Percentiles rank a stretch among this genome's conserved stretches.
phyloP scores from a whole-genome alignment of 2,888 invertebrate genomes.

The Lapara coniferarum region DNA sequence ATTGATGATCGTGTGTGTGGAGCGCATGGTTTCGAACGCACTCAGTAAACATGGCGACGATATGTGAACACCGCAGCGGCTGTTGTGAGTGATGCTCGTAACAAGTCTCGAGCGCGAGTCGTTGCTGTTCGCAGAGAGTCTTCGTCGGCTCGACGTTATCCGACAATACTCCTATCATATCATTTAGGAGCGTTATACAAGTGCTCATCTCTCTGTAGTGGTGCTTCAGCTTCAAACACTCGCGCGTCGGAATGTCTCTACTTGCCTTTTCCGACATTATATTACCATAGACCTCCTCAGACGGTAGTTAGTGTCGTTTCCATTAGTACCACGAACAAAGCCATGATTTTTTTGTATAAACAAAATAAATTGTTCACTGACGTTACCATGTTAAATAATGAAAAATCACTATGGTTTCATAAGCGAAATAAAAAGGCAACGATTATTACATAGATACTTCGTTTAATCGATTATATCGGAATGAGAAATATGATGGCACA shows the following conservation, averaged over 20 bases:
- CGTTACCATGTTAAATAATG: conserved; percentile 30
- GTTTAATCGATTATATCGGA: conserved; percentile 13
- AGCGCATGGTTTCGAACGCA: conserved; percentile 41
- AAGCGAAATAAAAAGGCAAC: neutral
- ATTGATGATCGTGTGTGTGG: neutral
- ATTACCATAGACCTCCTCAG: conserved; percentile 34
- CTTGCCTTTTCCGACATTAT: conserved; percentile 30
- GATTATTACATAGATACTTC: neutral
- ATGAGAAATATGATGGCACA: conserved; percentile 26
- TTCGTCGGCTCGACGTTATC: neutral
- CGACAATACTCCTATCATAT: conserved; percentile 29
- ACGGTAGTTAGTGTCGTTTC: conserved; percentile 27
- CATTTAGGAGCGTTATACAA: conserved; percentile 33
- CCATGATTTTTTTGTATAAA: conserved; percentile 31
- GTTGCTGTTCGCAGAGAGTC: conserved; percentile 37
- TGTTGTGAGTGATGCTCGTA: conserved; percentile 34
- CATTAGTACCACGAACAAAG: conserved; percentile 31
- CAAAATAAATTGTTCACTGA: conserved; percentile 35
- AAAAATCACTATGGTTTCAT: conserved; percentile 42
- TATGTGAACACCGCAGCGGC: conserved; percentile 42
- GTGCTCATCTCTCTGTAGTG: conserved; percentile 40
- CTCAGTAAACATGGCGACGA: conserved; percentile 40
- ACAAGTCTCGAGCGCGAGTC: conserved; percentile 40
- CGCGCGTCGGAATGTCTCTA: conserved; percentile 33
- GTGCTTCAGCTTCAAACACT: conserved; percentile 35